A percentile compares a stretch with the other conserved stretches of the same genome.
These are phyloP conservation scores for Atta texana DNA, from an alignment of 1,140 invertebrate genomes.

Conservation along the genomic window DNA sequence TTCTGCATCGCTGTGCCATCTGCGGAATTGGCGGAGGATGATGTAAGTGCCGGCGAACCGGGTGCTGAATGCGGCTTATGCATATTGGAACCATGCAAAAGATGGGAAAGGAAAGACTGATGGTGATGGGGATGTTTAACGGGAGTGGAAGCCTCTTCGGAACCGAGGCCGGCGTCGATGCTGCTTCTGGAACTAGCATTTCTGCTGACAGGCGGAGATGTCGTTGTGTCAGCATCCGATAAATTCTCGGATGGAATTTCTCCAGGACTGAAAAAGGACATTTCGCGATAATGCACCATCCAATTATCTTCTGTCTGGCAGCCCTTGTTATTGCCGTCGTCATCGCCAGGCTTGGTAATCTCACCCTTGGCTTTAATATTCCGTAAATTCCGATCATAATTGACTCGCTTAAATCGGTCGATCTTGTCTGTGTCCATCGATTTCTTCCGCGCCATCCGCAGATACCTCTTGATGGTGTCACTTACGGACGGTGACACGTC, in stretches of 20 bases:
- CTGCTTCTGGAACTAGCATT: slow-evolving; percentile 87
- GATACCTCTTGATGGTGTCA: slow-evolving; percentile 93
- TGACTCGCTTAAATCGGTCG: slow-evolving; percentile 94
- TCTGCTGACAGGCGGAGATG: slow-evolving; percentile 82
- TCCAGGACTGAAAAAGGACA: slow-evolving; percentile 68
- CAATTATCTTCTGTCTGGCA: slow-evolving; percentile 92
- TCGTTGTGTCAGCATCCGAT: slow-evolving; percentile 86
- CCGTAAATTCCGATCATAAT: slow-evolving; percentile 94
- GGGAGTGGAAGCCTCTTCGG: slow-evolving; percentile 85
- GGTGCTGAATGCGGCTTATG: slow-evolving; percentile 85
- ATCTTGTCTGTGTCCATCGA: slow-evolving; percentile 92
- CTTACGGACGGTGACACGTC: slow-evolving; percentile 94
- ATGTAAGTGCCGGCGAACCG: slow-evolving; percentile 85
- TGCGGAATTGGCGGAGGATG: slow-evolving; percentile 83
- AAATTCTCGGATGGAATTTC: slow-evolving; percentile 78
- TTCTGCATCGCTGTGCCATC: slow-evolving; percentile 93
- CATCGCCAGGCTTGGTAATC: slow-evolving; percentile 90
- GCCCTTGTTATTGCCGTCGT: slow-evolving; percentile 90
- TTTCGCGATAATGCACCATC: slow-evolving; percentile 86
- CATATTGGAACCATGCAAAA: slow-evolving; percentile 88
- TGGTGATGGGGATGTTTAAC: slow-evolving; percentile 86
- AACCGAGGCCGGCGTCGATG: slow-evolving; percentile 86
- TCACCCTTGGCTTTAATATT: slow-evolving; percentile 94
- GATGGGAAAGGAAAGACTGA: slow-evolving; percentile 90
- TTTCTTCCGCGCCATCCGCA: slow-evolving; percentile 94